Conservation (phyloP, 2,113 vertebrate genomes). For the Psophia crepitans region DNA sequence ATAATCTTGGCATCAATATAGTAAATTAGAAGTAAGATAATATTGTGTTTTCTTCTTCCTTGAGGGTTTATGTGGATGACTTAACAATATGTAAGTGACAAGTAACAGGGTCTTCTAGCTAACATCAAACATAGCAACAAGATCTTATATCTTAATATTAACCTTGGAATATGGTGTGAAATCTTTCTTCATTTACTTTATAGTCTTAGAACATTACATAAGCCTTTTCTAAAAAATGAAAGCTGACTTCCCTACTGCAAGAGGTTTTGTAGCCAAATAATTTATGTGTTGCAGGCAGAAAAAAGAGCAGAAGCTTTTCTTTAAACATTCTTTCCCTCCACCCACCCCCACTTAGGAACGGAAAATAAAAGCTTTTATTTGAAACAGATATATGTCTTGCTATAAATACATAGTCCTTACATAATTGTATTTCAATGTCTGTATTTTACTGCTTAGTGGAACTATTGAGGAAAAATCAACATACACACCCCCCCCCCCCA, state of each 20-base stretch:
- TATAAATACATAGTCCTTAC: neutral
- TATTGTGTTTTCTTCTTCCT: neutral
- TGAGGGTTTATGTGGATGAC: neutral
- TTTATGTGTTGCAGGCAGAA: neutral
- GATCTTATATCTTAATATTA: neutral
- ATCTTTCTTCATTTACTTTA: neutral
- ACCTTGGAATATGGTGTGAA: neutral
- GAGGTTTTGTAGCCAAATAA: neutral
- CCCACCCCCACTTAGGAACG: no score
- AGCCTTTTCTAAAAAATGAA: neutral
- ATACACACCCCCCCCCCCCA: no score
- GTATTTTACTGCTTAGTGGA: neutral
- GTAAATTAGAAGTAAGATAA: neutral
- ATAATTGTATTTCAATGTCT: neutral
- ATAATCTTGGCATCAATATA: neutral
- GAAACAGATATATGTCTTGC: neutral
- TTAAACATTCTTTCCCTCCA: neutral
- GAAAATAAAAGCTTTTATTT: neutral
- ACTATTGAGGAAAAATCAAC: neutral
- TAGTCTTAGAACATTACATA: neutral
- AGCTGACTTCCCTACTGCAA: neutral
- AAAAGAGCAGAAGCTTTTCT: neutral
- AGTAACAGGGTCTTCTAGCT: neutral
- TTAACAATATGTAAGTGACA: neutral
- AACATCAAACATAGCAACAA: neutral